These are phyloP conservation scores for Megalopta genalis DNA, from an alignment of 1,140 invertebrate species.

Conservation along the genomic window DNA sequence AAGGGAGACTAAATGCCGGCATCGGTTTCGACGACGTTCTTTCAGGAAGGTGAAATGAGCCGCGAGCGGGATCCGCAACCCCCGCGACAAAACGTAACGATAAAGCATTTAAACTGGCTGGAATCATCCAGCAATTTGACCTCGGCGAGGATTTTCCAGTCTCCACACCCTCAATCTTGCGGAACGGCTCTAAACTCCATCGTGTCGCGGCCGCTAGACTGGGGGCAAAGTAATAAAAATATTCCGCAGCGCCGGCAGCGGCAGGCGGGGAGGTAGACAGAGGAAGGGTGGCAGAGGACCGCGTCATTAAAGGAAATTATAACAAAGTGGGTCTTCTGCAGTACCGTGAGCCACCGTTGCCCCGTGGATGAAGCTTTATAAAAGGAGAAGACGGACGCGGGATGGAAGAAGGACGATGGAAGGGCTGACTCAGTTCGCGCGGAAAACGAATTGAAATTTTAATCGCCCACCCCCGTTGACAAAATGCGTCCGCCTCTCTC, in stretches of 20 bases:
- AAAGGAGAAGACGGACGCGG: slow-evolving; percentile 46
- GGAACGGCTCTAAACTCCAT: slow-evolving; percentile 36
- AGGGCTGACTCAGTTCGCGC: slow-evolving; percentile 69
- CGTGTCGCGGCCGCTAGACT: slow-evolving; percentile 43
- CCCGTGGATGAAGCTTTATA: slow-evolving; percentile 53
- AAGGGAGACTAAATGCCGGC: neutral
- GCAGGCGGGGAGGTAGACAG: slow-evolving; percentile 17
- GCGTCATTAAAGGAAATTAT: slow-evolving; percentile 72
- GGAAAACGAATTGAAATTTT: slow-evolving; percentile 75
- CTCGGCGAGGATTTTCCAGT: slow-evolving; percentile 38
- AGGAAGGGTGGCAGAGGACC: slow-evolving; percentile 38
- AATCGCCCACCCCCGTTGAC: slow-evolving; percentile 66
- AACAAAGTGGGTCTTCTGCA: slow-evolving; percentile 66
- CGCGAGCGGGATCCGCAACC: neutral
- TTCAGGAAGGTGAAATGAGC: neutral
- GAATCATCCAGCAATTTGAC: slow-evolving; percentile 40
- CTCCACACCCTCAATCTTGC: slow-evolving; percentile 42
- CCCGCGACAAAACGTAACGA: neutral
- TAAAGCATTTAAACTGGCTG: slow-evolving; percentile 29
- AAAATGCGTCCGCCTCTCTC: slow-evolving; percentile 59
- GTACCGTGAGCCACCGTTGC: slow-evolving; percentile 52
- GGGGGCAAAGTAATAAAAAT: slow-evolving; percentile 63
- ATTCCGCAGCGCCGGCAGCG: slow-evolving; percentile 49
- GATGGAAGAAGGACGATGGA: slow-evolving; percentile 49
- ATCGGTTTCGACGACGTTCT: neutral